Percentiles rank a stretch among this genome's conserved stretches.
Evolutionary conservation across 2,888 invertebrate species (phyloP).

Genomic region (Nomada fabriciana): DNA sequence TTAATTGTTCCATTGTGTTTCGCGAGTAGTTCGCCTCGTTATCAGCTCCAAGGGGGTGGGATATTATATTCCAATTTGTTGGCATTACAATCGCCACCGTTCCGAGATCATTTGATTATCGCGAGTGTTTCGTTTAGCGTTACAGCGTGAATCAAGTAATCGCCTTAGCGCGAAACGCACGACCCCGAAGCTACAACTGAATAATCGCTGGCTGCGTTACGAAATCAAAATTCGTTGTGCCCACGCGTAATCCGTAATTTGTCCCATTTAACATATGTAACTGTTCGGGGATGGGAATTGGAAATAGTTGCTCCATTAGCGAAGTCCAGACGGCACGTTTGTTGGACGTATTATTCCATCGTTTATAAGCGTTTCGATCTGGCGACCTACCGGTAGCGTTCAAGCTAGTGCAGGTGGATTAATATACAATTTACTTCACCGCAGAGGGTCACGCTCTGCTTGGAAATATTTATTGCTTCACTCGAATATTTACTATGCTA

Average conservation of each 20-base stretch:
- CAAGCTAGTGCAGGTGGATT: too few relatives aligned
- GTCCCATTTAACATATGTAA: conserved; percentile 27
- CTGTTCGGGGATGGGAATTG: background rate
- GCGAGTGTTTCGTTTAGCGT: conserved; percentile 37
- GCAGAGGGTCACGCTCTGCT: too few relatives aligned
- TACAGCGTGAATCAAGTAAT: conserved; percentile 43
- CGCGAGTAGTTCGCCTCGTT: conserved; percentile 33
- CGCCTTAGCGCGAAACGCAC: conserved; percentile 44
- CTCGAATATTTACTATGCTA: too few relatives aligned
- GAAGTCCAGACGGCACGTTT: background rate
- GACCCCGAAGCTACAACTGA: conserved; percentile 22
- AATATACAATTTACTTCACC: too few relatives aligned
- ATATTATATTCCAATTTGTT: conserved; percentile 29
- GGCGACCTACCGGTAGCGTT: background rate
- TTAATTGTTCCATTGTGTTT: conserved; percentile 26
- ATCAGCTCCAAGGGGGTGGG: conserved; percentile 10
- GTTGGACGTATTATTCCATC: conserved; percentile 11
- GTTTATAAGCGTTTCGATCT: background rate
- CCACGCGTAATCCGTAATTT: conserved; percentile 37
- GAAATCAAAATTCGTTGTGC: conserved; percentile 53
- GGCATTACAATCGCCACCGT: conserved; percentile 29
- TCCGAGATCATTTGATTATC: conserved; percentile 41
- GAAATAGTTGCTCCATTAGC: conserved; percentile 40
- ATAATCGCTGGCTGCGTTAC: conserved; percentile 40
- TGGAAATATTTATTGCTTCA: too few relatives aligned